Percentiles rank a stretch among this genome's conserved stretches.
Conservation (phyloP, 2,113 vertebrate genomes). For the Forbesichthys agassizii region DNA sequence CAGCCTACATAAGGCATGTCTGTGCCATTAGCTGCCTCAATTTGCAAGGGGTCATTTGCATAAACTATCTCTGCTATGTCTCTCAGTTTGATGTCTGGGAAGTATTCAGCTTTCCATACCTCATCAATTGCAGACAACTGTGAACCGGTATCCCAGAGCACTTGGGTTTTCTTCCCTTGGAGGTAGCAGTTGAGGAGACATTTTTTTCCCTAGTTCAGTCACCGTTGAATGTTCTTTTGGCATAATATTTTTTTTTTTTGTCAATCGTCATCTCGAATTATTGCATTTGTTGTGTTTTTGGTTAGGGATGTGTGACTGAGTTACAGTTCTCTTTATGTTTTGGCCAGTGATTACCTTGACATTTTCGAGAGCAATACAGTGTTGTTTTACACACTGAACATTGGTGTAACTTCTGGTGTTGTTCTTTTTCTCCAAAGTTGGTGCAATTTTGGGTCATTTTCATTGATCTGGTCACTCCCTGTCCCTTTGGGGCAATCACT, state of each 20-base stretch:
- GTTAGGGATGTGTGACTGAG: background rate
- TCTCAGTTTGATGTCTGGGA: conserved; percentile 26
- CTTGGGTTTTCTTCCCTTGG: conserved; percentile 5
- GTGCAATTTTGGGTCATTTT: background rate
- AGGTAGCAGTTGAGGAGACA: conserved; percentile 30
- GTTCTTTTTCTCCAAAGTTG: background rate
- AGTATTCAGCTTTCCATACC: conserved; percentile 15
- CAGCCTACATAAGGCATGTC: conserved; percentile 22
- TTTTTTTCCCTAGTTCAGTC: conserved; percentile 20
- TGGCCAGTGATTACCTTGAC: conserved; percentile 3
- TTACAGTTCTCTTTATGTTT: conserved; percentile 10
- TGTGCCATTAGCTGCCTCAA: conserved; percentile 25
- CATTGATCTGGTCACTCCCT: background rate
- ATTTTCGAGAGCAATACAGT: conserved; percentile 5
- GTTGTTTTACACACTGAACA: conserved; percentile 7
- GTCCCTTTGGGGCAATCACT: conserved; percentile 24
- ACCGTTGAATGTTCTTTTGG: conserved; percentile 10
- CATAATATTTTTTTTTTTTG: background rate
- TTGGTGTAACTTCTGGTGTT: background rate
- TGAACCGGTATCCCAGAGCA: conserved; percentile 39
- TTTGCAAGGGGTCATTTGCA: background rate
- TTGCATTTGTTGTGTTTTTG: background rate
- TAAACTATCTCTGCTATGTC: conserved; percentile 23
- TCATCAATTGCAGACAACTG: conserved; percentile 38
- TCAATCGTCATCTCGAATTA: too few species aligned